Percentiles rank a stretch among this genome's conserved stretches.
phyloP scores from a whole-genome alignment of 2,113 vertebrate genomes.

The Kryptolebias marmoratus region DNA sequence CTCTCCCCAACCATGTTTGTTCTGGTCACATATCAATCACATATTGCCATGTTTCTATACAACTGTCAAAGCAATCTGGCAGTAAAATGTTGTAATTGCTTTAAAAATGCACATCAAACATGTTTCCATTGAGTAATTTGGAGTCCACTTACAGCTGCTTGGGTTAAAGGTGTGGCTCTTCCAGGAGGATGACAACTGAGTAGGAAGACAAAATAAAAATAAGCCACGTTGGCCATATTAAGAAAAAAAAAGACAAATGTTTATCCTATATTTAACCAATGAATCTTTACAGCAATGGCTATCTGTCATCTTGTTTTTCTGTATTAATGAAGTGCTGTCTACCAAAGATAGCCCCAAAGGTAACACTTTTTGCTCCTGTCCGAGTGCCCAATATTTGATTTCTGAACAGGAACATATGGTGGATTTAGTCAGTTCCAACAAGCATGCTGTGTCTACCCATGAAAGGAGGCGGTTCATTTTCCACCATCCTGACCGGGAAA shows the following conservation, averaged over 20 bases:
- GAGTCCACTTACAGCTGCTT: too few species aligned
- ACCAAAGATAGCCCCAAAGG: not conserved
- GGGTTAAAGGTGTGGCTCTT: too few species aligned
- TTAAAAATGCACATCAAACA: too few species aligned
- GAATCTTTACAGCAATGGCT: not conserved
- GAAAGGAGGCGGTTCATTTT: not conserved
- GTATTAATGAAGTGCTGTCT: not conserved
- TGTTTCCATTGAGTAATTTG: too few species aligned
- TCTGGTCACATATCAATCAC: not conserved
- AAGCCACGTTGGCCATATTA: not conserved
- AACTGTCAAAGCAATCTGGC: too few species aligned
- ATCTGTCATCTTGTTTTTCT: conserved; percentile 4
- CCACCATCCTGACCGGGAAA: not conserved
- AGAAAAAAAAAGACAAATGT: not conserved
- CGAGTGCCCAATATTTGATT: not conserved
- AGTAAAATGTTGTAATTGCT: too few species aligned
- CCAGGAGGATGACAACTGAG: not conserved
- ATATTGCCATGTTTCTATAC: not conserved
- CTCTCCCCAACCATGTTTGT: too few species aligned
- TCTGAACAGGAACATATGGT: not conserved
- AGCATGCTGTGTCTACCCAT: not conserved
- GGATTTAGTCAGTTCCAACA: not conserved
- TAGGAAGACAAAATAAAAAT: not conserved
- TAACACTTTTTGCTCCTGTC: not conserved
- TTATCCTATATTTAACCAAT: not conserved